Evolutionary conservation across 2,888 invertebrate genomes (phyloP).

Genomic region (Neoascia interrupta): DNA sequence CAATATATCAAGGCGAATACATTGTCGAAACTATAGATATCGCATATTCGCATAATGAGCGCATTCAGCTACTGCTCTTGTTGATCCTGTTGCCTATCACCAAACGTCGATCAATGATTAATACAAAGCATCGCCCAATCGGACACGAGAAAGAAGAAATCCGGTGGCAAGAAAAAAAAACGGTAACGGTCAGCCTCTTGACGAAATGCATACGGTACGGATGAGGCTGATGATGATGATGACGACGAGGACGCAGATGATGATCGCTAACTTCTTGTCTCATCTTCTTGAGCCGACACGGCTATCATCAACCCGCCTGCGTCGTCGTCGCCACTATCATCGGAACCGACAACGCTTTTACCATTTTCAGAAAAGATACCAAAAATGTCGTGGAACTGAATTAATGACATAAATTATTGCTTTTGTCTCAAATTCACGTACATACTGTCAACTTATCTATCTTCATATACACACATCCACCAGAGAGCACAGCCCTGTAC

Average conservation of each 20-base stretch:
- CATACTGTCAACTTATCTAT: constrained; percentile 56
- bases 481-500: not conserved
- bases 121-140: constrained; percentile 49
- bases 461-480: constrained; percentile 26
- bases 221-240: constrained; percentile 36
- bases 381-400: constrained; percentile 62
- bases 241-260: no score
- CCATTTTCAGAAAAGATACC: constrained; percentile 59
- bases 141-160: constrained; percentile 9
- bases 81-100: constrained; percentile 51
- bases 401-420: constrained; percentile 68
- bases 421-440: constrained; percentile 60
- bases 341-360: constrained; percentile 28
- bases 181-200: constrained; percentile 50
- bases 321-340: constrained; percentile 6
- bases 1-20: no score
- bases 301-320: constrained; percentile 5
- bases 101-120: constrained; percentile 62
- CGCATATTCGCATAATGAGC: constrained; percentile 18
- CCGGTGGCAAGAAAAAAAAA: not conserved
- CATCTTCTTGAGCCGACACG: constrained; percentile 18
- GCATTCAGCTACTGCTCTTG: constrained; percentile 30
- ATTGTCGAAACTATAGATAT: no score
- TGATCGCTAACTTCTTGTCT: constrained; percentile 37
- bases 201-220: constrained; percentile 49